phyloP scores from a whole-genome alignment of 2,113 vertebrate species.

The Merops nubicus region DNA sequence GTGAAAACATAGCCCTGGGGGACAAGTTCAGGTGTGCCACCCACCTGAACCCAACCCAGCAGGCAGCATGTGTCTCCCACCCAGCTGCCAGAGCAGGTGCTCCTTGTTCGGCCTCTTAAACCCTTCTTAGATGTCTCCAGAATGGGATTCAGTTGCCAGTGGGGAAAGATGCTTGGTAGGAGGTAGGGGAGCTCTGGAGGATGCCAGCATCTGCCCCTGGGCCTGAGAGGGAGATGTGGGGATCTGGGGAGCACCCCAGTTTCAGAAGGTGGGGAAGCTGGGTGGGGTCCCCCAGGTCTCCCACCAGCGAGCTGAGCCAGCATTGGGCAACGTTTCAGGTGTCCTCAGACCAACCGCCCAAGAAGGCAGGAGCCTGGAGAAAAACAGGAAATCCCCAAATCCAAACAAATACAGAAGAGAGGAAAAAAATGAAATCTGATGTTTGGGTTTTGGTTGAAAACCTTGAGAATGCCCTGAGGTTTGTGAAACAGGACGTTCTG shows the following conservation, averaged over 20 bases:
- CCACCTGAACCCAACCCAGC: background rate
- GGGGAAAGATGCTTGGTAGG: background rate
- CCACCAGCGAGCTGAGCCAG: background rate
- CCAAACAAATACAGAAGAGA: background rate
- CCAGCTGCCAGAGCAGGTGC: background rate
- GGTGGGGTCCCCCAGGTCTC: background rate
- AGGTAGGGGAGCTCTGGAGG: background rate
- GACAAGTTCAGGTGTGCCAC: background rate
- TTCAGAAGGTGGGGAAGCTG: background rate
- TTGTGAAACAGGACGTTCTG: conserved; percentile 1
- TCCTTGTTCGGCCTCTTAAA: background rate
- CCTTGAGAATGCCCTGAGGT: background rate
- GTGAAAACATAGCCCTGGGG: rapidly evolving
- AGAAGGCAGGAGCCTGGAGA: background rate
- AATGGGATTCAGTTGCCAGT: background rate
- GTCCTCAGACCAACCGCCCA: background rate
- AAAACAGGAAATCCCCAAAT: conserved; percentile 47
- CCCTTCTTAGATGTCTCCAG: background rate
- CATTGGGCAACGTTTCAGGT: background rate
- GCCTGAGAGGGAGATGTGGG: background rate
- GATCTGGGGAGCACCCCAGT: background rate
- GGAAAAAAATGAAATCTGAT: background rate
- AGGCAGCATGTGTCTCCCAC: background rate
- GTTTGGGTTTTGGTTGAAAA: background rate
- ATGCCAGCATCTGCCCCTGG: background rate